These are phyloP conservation scores for Romanogobio albipinnatus DNA, from an alignment of 2,113 vertebrate species.

Conservation along the genomic window DNA sequence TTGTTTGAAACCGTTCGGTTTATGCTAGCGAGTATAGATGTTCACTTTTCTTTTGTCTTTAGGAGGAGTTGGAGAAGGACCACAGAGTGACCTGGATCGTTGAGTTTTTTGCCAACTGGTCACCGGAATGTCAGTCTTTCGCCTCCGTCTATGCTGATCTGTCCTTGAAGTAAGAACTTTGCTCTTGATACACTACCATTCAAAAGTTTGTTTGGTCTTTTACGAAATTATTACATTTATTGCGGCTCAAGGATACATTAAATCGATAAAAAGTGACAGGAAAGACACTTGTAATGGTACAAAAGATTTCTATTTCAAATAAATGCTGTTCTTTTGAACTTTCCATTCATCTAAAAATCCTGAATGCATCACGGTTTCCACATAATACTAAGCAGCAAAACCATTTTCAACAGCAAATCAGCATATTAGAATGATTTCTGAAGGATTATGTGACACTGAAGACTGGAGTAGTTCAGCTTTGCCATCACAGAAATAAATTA, in stretches of 20 bases:
- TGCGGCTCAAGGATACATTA: background rate
- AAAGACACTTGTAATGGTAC: background rate
- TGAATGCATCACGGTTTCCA: too few relatives aligned
- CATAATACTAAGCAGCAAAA: too few relatives aligned
- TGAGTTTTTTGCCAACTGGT: conserved; percentile 96
- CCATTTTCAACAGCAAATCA: background rate
- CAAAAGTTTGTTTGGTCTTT: background rate
- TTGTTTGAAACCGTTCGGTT: background rate
- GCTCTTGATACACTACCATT: background rate
- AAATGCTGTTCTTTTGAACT: too few relatives aligned
- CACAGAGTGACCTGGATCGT: conserved; percentile 88
- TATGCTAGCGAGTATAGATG: background rate
- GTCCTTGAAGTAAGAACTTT: conserved; percentile 86
- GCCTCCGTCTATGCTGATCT: conserved; percentile 92
- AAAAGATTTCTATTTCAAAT: too few relatives aligned
- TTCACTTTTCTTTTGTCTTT: background rate
- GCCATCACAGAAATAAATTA: background rate
- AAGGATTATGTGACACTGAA: background rate
- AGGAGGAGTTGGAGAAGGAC: conserved; percentile 93
- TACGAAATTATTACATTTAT: background rate
- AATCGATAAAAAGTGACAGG: background rate
- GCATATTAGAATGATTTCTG: background rate
- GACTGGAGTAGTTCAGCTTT: background rate
- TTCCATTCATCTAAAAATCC: too few relatives aligned
- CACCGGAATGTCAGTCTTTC: conserved; percentile 94